Evolutionary conservation across 2,888 invertebrate species (phyloP).

Genomic region (Marasmarcha lunaedactyla): DNA sequence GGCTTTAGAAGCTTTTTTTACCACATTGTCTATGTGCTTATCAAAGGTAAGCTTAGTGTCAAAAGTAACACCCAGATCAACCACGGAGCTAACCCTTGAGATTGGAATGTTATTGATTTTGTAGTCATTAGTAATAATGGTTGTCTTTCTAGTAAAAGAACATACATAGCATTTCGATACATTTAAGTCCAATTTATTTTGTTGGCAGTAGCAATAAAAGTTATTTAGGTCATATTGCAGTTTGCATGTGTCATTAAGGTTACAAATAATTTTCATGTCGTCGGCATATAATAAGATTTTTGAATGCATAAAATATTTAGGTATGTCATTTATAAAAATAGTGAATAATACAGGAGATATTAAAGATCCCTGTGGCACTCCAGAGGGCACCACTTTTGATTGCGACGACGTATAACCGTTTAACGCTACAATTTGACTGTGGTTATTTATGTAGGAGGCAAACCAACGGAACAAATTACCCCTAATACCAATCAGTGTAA

Average conservation of each 20-base stretch:
- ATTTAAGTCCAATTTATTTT: conserved; percentile 8
- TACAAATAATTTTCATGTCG: conserved; percentile 3
- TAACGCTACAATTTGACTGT: conserved; percentile 1
- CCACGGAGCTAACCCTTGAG: neutral
- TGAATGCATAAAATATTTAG: neutral
- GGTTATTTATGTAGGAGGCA: neutral
- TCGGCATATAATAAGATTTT: conserved; percentile 3
- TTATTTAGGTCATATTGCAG: neutral
- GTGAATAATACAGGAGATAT: conserved; percentile 3
- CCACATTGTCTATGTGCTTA: neutral
- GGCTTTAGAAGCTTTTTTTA: neutral
- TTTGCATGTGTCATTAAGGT: neutral
- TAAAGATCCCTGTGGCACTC: conserved; percentile 7
- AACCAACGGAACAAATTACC: conserved; percentile 5
- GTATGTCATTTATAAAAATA: conserved; percentile 4
- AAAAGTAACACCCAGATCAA: neutral
- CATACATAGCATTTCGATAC: conserved; percentile 9
- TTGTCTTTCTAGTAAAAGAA: conserved; percentile 7
- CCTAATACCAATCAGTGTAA: neutral
- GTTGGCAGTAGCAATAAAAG: conserved; percentile 2
- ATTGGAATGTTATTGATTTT: neutral
- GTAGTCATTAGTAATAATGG: conserved; percentile 1
- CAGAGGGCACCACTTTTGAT: conserved; percentile 1
- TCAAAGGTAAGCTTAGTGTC: neutral
- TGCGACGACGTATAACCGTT: conserved; percentile 1